These are phyloP conservation scores for Eupristina koningsbergeri DNA, from an alignment of 1,140 invertebrate species.

Conservation along the genomic window DNA sequence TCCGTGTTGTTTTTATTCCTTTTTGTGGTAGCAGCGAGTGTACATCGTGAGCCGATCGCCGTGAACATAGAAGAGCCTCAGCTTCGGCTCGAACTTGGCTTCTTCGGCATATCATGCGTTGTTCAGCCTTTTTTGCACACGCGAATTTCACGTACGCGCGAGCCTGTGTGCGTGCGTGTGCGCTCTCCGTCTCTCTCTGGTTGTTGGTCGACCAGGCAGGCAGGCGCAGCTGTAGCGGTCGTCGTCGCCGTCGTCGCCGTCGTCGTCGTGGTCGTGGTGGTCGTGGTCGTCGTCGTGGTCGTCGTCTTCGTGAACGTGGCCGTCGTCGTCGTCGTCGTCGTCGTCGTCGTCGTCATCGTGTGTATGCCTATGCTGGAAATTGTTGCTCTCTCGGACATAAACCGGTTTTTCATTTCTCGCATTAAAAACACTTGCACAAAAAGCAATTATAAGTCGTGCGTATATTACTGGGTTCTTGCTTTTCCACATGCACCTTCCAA, in stretches of 20 bases:
- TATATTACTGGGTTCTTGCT: slow-evolving; percentile 30
- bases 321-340: too few species aligned
- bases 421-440: slow-evolving; percentile 37
- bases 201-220: too few species aligned
- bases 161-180: background rate
- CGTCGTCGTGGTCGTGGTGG: too few species aligned
- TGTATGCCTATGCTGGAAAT: slow-evolving; percentile 41
- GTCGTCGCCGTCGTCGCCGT: too few species aligned
- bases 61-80: background rate
- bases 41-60: slow-evolving; percentile 12
- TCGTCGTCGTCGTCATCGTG: background rate
- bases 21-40: slow-evolving; percentile 30
- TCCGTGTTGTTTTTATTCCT: background rate
- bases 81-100: background rate
- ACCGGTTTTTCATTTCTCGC: slow-evolving; percentile 45
- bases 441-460: slow-evolving; percentile 41
- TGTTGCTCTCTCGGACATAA: slow-evolving; percentile 26
- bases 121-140: background rate
- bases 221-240: too few species aligned
- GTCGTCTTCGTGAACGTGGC: background rate
- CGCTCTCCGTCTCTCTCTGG: background rate
- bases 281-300: too few species aligned
- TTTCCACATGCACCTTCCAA: background rate
- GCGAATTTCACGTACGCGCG: background rate
- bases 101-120: background rate